A percentile compares a stretch with the other conserved stretches of the same genome.
Evolutionary conservation across 1,140 invertebrate genomes (phyloP).

Genomic region (Anoplolepis gracilipes): DNA sequence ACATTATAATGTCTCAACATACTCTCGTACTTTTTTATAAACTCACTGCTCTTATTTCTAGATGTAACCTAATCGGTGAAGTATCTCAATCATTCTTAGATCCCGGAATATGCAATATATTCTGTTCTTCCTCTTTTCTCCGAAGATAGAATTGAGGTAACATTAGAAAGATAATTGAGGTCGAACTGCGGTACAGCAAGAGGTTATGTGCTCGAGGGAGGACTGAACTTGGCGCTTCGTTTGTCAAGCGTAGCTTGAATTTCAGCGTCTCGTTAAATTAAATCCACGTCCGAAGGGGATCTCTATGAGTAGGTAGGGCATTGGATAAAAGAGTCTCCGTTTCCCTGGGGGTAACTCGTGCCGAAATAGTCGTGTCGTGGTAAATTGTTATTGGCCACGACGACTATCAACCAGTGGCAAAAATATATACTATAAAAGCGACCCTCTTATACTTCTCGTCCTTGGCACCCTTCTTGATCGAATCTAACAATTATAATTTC

Average conservation of each 20-base stretch:
- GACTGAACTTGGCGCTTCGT: constrained; percentile 36
- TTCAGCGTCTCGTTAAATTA: constrained; percentile 61
- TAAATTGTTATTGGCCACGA: constrained; percentile 43
- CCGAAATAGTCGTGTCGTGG: constrained; percentile 27
- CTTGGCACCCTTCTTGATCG: not conserved
- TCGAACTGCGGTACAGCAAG: not conserved
- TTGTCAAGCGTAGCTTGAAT: constrained; percentile 55
- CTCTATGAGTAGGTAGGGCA: constrained; percentile 35
- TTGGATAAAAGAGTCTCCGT: constrained; percentile 41
- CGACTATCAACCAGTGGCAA: not conserved
- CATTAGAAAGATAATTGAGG: constrained; percentile 39
- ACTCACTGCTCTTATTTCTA: not conserved
- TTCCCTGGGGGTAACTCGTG: not conserved
- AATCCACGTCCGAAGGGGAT: constrained; percentile 40
- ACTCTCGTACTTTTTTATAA: not conserved
- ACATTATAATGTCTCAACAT: not conserved
- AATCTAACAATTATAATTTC: constrained; percentile 12
- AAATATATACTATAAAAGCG: constrained; percentile 1
- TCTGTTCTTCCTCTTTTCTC: not conserved
- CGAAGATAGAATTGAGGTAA: constrained; percentile 32
- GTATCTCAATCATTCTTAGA: not conserved
- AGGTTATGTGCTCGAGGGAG: not conserved
- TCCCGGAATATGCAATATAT: not conserved
- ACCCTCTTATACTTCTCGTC: not conserved
- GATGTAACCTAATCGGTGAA: not conserved